Base-by-base conservation (phyloP, 2,888 invertebrate species). In the Dichetophora obliterata region DNA sequence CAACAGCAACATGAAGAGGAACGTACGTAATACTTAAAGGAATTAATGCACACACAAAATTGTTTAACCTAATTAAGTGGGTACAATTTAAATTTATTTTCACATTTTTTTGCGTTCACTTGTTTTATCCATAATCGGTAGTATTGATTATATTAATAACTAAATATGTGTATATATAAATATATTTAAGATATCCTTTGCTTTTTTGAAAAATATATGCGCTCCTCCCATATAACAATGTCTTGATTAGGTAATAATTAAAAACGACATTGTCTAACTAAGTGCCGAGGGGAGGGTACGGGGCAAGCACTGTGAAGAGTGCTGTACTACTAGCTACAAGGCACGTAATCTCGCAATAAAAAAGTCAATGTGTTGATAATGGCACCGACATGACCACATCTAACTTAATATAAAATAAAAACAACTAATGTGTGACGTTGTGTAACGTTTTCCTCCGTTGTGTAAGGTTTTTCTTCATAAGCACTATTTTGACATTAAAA, bases 1-100 rank as follows among this genome's bases (percentile, higher is more conserved):
- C 63, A 31, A 72, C 59, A 19, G 24, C 61, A 63, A 63, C 31
- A 63, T 73, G 73, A 73, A 22, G 73, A 73, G 50, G 73, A 73
- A 63, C 63, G 73, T 73, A 73, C 63, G 73, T 73, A 73, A 61
- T 59, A 57, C 27, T 19, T 59, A 19, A 27, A 59, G 22, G 19
- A 59, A 59, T 59, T 19, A 59, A 59, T 27, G 43, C 43, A 43
- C 43, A 43, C n/a, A 43, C 1, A 43, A 43, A 43, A 11, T 11
- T 11, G 11, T 43, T 43, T 59, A 4, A 4, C 27, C 19, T 59
- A 59, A 24, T 11, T 22, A 59, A 19, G 57, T 59, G 22, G 19
- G 22, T 22, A 59, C 19, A 11, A 24, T 22, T 59, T n/a, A 8
- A 24, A 11, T 0, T 5, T 19, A 24, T 24, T 59, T 59, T 59